Evolutionary conservation across 2,797 vertebrate species (phyloP), one percentile per base, ranked within the genome.

Genomic region (Coccyzus lansbergi): DNA sequence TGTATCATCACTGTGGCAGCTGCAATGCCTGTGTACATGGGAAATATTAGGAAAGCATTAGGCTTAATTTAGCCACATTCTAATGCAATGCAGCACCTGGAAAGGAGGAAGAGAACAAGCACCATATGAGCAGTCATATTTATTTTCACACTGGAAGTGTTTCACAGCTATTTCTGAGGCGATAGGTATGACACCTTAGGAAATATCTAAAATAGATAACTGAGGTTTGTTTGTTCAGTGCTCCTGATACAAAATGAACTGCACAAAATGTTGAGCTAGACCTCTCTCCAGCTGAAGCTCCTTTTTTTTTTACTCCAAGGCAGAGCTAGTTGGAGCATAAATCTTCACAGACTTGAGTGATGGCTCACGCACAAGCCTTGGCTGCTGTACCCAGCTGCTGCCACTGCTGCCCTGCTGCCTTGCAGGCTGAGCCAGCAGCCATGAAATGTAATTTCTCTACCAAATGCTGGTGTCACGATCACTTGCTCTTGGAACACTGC

Each of bases 401-500:
- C 65, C 25, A 20, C 62, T 21, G 42, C 52, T 10, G 36, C 72
- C 82, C 85, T 1, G 24, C 77, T 46, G 81, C 86, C 80, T 93
- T 31, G 2, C 82, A 92, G 63, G 49, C 83, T 53, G 75, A 94
- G 82, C 91, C 93, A 95, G 93, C 72, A 91, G 72, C 82, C 92
- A 86, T 82, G 82, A 87, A 92, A 94, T 74, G 82, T 70, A 91
- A 94, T 96, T 94, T 86, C 94, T 92, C 71, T 63, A 92, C 83
- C 70, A 90, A 94, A 90, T 9, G 7, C 85, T 94, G 88, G 84
- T 95, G 92, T 95, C 92, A 96, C 14, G 51, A 94, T 92, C 93
- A 46, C 90, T 95, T 94, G 90, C 92, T 94, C 91, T 94, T 94
- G 93, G 93, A 96, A 95, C 93, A 80, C 69, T 95, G 90, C 92